Base-by-base conservation (phyloP, 1,140 invertebrate species). In the Hormaphis cornu region DNA sequence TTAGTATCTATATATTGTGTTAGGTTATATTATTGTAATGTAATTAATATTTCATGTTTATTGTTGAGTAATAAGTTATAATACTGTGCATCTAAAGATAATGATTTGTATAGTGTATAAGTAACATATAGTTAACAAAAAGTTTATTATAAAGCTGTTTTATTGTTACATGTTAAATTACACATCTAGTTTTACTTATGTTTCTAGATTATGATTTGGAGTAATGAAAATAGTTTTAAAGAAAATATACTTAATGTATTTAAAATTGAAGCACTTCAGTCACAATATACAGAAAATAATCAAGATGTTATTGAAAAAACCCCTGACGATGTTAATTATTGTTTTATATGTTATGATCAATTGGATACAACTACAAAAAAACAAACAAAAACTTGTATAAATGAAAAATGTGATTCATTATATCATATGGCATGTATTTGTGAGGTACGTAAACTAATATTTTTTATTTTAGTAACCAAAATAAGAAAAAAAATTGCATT, bases 351-450 rank as follows among this genome's bases (percentile, higher is more conserved):
- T 33, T 66, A 66, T 20, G 44, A 33, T 22, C n/a, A 50, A 10
- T 46, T 63, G 14, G 58, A 63, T 20, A 24, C 4, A 35, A 9
- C 14, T 22, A 20, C 18, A 24, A 66, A 66, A 48, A 50, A 50
- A 1, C 44, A 48, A 30, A 63, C 24, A 0, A 66, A 66, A 66
- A 22, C 6, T 0, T 66, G 61, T 66, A 5, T 2, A 24, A 50
- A 66, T 48, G 7, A 22, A 5, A 66, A 66, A 50, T 66, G 61
- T 35, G 61, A 66, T 8, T 42, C 44, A 48, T 3, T 66, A 8
- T 66, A 66, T 50, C 61, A 66, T 35, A 66, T 66, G 26, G n/a
- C 24, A 48, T 66, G 61, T 5, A 66, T 66, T 37, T 66, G 61
- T 66, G 44, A 33, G 61, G 61, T 66, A 58, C 16, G 16, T 40